These are phyloP conservation scores for Lomographa bimaculata DNA, from an alignment of 2,888 invertebrate species.

Conservation along the genomic window DNA sequence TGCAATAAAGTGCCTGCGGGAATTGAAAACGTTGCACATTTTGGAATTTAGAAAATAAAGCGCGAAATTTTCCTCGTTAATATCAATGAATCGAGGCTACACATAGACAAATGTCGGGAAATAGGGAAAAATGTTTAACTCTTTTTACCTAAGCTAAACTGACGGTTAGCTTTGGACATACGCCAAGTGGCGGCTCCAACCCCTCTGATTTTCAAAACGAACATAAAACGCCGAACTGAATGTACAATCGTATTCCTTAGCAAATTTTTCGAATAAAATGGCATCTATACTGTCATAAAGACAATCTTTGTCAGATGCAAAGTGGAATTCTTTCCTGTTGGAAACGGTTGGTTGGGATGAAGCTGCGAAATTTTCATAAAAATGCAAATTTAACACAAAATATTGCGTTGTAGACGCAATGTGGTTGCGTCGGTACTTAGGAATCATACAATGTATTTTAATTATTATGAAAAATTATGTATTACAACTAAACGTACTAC, in stretches of 20 bases:
- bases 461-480: too few relatives aligned
- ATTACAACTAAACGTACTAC: too few relatives aligned
- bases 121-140: conserved; percentile 22
- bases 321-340: conserved; percentile 41
- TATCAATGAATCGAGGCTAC: background rate
- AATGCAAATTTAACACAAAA: conserved; percentile 55
- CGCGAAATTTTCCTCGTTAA: too few relatives aligned
- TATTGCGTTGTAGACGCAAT: conserved; percentile 42
- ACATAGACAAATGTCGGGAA: conserved; percentile 6
- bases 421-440: conserved; percentile 28
- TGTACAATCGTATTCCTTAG: conserved; percentile 30
- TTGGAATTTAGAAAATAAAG: too few relatives aligned
- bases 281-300: conserved; percentile 40
- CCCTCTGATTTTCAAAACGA: conserved; percentile 31
- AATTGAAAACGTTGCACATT: too few relatives aligned
- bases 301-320: conserved; percentile 39
- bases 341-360: conserved; percentile 39
- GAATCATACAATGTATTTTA: too few relatives aligned
- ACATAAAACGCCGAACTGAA: conserved; percentile 42
- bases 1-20: too few relatives aligned
- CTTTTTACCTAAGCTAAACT: conserved; percentile 41
- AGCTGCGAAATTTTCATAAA: conserved; percentile 58
- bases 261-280: conserved; percentile 34
- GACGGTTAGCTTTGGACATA: conserved; percentile 39
- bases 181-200: conserved; percentile 38